Base-by-base conservation (phyloP, 1,140 invertebrate genomes). In the Drosophila nigrodunni region DNA sequence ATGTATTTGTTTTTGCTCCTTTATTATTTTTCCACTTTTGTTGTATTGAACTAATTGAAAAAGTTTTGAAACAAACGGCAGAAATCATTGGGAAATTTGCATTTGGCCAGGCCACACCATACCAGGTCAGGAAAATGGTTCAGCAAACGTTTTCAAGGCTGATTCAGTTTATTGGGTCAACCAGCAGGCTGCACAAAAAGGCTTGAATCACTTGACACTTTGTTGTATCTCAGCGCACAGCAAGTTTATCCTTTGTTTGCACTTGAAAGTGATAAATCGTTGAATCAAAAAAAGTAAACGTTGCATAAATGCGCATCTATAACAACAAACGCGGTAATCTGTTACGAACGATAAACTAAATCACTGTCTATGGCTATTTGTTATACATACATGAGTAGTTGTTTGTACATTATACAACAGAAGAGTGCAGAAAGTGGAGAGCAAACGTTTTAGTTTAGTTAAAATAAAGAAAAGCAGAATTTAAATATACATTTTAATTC, bases 141-240 rank as follows among this genome's bases (percentile, higher is more conserved):
- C 70, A 80, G 73, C 54, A 82, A 72, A 80, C 83, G 70, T 39
- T 59, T 82, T 88, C 83, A 88, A 82, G 83, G 77, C 66, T 67
- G 25, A 11, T 18, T 9, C 47, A 30, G 25, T 68, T 80, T 82
- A 82, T 79, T 82, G 66, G 83, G 79, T 82, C 83, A 87, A 21
- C 52, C 44, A 30, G 54, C 57, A 66, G 15, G 15, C 25, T 60
- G 37, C 62, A 59, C 25, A 30, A 30, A 6, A 62, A 62, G 30
- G 44, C 34, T 30, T 55, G 49, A 37, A 67, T 44, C 25, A 30
- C 35, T 55, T 55, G 13, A 18, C 13, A 55, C 4, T 43, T 54
- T n/a, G 10, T 25, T 64, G n/a, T 54, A 37, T 55, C 18, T 11
- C 13, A 55, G 18, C 7, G n/a, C 30, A 44, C 37, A 11, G 61